phyloP scores from a whole-genome alignment of 1,140 invertebrate genomes.

The Chrysopa pallens region DNA sequence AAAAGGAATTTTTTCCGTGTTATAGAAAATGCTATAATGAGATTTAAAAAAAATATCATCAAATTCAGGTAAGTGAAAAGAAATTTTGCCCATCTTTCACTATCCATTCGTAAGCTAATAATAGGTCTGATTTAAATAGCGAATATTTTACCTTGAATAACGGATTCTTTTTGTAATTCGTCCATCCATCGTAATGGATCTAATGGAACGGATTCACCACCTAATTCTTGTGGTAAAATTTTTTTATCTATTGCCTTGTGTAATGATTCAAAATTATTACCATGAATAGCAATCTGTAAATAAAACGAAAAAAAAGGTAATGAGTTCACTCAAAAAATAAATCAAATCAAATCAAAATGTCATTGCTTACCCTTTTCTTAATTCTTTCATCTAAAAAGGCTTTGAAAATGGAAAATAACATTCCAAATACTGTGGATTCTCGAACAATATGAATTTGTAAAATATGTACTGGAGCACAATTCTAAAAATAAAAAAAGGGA shows the following conservation, averaged over 20 bases:
- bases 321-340: neutral
- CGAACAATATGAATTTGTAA: constrained; percentile 27
- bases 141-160: neutral
- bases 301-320: neutral
- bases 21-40: too few species aligned
- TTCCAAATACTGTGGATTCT: constrained; percentile 27
- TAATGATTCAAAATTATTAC: constrained; percentile 2
- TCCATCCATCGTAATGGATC: neutral
- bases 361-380: constrained; percentile 14
- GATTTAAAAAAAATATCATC: too few species aligned
- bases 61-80: too few species aligned
- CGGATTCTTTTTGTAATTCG: neutral
- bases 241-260: constrained; percentile 4
- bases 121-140: too few species aligned
- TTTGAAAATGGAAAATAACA: constrained; percentile 24
- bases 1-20: too few species aligned
- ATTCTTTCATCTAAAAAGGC: constrained; percentile 29
- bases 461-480: constrained; percentile 25
- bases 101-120: too few species aligned
- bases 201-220: neutral
- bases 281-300: constrained; percentile 1
- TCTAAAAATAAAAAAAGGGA: too few species aligned
- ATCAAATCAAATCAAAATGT: neutral
- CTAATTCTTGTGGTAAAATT: constrained; percentile 5
- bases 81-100: too few species aligned